Conservation (phyloP, 1,140 invertebrate species). For the Lasioglossum albipes region DNA sequence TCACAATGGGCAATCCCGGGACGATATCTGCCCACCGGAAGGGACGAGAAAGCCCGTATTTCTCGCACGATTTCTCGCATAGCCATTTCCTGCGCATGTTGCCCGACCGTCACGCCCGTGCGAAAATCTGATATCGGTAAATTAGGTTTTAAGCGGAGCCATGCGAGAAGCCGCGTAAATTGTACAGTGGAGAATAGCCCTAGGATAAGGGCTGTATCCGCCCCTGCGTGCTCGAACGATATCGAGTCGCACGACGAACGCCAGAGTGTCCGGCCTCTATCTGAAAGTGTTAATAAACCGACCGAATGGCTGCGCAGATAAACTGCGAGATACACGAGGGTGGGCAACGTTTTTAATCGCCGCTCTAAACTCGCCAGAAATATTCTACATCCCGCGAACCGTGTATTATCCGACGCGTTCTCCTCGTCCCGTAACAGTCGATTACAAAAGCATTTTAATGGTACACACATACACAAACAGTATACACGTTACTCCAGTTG, state of each 20-base stretch:
- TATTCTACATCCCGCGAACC: neutral
- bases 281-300: neutral
- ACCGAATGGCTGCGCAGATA: neutral
- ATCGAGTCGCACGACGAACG: neutral
- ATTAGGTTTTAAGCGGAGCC: slow-evolving; percentile 6
- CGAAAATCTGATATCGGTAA: slow-evolving; percentile 32
- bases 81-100: slow-evolving; percentile 14
- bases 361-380: neutral
- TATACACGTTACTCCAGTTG: too few species aligned
- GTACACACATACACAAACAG: too few species aligned
- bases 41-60: neutral
- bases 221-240: neutral
- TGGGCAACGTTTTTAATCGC: neutral
- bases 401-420: too few species aligned
- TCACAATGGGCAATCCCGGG: neutral
- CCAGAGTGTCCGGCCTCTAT: neutral
- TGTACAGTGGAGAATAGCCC: neutral
- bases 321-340: neutral
- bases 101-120: slow-evolving; percentile 4
- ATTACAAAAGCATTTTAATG: too few species aligned
- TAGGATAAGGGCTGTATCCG: slow-evolving; percentile 1
- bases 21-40: slow-evolving; percentile 6
- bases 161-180: slow-evolving; percentile 16
- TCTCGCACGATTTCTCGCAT: slow-evolving; percentile 3
- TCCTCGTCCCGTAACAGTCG: too few species aligned